Evolutionary conservation across 2,888 invertebrate genomes (phyloP).

Genomic region (Phanerotoma sp.): DNA sequence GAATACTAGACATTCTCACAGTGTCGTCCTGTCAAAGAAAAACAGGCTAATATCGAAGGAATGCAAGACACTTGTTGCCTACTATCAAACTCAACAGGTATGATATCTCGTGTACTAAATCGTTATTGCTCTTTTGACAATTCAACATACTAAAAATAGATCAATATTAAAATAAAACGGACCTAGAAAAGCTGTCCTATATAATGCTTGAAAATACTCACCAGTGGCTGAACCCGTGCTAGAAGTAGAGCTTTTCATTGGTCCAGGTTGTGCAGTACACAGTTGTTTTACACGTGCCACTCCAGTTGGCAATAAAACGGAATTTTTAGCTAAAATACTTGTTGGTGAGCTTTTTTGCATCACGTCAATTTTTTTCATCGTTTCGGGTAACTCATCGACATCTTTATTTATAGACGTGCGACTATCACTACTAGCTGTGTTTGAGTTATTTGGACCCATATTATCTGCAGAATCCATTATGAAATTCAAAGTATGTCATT

Average conservation of each 20-base stretch:
- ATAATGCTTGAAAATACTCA: conserved; percentile 26
- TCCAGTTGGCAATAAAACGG: conserved; percentile 43
- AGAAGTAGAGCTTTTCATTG: conserved; percentile 1
- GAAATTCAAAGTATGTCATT: conserved; percentile 17
- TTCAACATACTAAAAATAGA: no score
- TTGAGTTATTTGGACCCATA: conserved; percentile 6
- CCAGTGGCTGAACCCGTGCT: conserved; percentile 48
- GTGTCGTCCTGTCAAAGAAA: conserved; percentile 2
- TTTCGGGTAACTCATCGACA: conserved; percentile 37
- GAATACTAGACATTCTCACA: not conserved
- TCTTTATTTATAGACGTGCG: not conserved
- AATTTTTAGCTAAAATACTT: conserved; percentile 42
- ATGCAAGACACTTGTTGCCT: conserved; percentile 13
- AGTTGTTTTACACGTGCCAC: conserved; percentile 44
- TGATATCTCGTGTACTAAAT: conserved; percentile 4
- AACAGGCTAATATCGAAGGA: conserved; percentile 6
- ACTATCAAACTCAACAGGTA: conserved; percentile 6
- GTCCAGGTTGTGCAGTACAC: conserved; percentile 21
- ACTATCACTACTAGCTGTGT: not conserved
- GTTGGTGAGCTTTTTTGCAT: conserved; percentile 40
- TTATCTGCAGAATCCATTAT: conserved; percentile 29
- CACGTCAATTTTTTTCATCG: conserved; percentile 44
- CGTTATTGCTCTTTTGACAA: not conserved
- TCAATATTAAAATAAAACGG: not conserved
- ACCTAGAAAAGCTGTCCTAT: not conserved